Conservation (phyloP, 1,140 invertebrate species). For the Pogonus chalceus region DNA sequence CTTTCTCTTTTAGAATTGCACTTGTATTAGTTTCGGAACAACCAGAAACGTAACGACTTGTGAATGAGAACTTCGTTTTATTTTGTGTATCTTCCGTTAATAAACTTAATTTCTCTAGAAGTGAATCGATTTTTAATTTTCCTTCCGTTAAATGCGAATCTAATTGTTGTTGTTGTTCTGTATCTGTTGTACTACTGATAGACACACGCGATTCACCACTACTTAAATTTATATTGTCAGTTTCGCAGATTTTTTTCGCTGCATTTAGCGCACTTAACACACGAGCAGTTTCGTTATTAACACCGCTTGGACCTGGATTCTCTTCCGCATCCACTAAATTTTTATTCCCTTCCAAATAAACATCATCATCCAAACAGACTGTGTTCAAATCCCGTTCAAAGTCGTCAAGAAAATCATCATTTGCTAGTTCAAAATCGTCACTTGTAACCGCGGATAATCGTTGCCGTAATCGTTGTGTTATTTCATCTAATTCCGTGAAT, state of each 20-base stretch:
- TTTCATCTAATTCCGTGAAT: conserved; percentile 50
- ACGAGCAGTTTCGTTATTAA: neutral
- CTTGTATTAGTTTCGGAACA: conserved; percentile 18
- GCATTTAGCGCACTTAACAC: neutral
- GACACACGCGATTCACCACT: neutral
- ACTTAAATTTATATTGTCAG: neutral
- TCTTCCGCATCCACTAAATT: neutral
- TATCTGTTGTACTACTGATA: neutral
- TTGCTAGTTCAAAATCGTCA: conserved; percentile 37
- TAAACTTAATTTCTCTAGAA: conserved; percentile 27
- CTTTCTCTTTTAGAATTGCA: neutral
- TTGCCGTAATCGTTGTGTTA: conserved; percentile 44
- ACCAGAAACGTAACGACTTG: conserved; percentile 26
- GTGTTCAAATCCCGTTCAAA: conserved; percentile 43
- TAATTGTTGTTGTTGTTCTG: neutral
- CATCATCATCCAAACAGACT: conserved; percentile 23
- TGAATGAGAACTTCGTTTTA: conserved; percentile 10
- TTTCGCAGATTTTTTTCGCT: neutral
- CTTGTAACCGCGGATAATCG: conserved; percentile 46
- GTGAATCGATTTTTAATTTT: conserved; percentile 25
- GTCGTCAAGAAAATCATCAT: conserved; percentile 41
- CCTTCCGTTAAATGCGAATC: conserved; percentile 22
- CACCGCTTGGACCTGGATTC: neutral
- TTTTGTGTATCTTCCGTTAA: conserved; percentile 14
- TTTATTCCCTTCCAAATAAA: neutral